Base-by-base conservation (phyloP, 2,113 vertebrate genomes). In the Shinisaurus crocodilurus region DNA sequence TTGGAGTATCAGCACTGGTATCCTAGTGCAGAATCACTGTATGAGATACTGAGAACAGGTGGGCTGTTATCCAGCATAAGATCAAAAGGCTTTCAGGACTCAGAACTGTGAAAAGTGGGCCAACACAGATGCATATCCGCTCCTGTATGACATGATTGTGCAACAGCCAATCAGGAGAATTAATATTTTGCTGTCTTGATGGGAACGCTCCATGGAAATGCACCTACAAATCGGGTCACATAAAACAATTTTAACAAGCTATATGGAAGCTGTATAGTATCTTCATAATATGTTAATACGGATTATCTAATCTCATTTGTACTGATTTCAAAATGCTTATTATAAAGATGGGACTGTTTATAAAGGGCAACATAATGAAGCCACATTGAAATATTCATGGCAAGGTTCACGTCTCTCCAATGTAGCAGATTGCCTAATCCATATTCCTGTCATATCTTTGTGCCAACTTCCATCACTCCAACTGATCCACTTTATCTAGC, bases 241-340 rank as follows among this genome's bases (percentile, higher is more conserved):
- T n/a, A 79, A 43, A 79, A 63, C 74, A 77, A 45, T 57, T 8
- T 88, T 48, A 23, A 45, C 60, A 79, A n/a, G 29, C 75, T 48
- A 60, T 87, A 32, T 60, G 25, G 72, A 43, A 79, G 29, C 40
- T 80, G 45, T 67, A 48, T 25, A 79, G 74, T 48, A 43, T 77
- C 86, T 79, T 48, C 7, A 34, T 65, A 40, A 27, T 65, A 45
- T 88, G 60, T 88, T 88, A 67, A 87, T 79, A 88, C 25, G 32
- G 76, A 67, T 79, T 79, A 88, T 79, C 86, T 88, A 88, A 88
- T 67, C 86, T 88, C 16, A 79, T 88, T 88, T 88, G 72, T 79
- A 79, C 86, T 88, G 75, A 79, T 88, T 80, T 79, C 57, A 88
- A 57, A 79, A 67, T 88, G 60, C 86, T 67, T 88, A 80, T 48